phyloP scores from a whole-genome alignment of 2,113 vertebrate genomes.

The Pedionomus torquatus region DNA sequence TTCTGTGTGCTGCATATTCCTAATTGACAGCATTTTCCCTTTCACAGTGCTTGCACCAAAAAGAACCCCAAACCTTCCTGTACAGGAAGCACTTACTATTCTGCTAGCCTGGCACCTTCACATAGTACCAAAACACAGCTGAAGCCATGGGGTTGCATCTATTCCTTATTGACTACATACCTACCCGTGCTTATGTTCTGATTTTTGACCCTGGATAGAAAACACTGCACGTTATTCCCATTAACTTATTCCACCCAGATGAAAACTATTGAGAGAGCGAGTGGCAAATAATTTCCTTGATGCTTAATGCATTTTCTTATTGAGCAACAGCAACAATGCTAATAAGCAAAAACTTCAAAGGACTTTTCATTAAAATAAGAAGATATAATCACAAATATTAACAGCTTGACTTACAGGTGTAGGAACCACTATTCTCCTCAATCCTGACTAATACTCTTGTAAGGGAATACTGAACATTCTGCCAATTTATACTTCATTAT shows the following conservation, averaged over 20 bases:
- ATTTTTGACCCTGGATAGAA: not conserved
- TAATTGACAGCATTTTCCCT: not conserved
- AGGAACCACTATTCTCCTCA: not conserved
- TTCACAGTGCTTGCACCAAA: not conserved
- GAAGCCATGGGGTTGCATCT: not conserved
- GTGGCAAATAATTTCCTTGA: not conserved
- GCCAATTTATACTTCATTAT: not conserved
- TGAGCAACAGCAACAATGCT: not conserved
- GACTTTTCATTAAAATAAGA: not conserved
- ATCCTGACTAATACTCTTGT: not conserved
- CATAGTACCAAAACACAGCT: not conserved
- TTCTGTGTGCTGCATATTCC: not conserved
- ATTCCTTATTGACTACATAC: fast-evolving
- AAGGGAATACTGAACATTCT: not conserved
- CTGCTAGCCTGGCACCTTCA: not conserved
- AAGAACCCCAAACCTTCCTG: not conserved
- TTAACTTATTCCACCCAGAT: not conserved
- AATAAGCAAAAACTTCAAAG: not conserved
- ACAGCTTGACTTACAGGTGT: not conserved
- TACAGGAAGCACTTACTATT: fast-evolving
- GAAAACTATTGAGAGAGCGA: not conserved
- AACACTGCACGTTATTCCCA: not conserved
- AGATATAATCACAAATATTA: not conserved
- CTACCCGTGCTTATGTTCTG: fast-evolving
- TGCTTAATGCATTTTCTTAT: not conserved